Evolutionary conservation across 2,113 vertebrate species (phyloP).

Genomic region (human (Homo sapiens)): GRCh38 chr11:103953501-103954000

Average conservation of each 20-base stretch:
- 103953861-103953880: not conserved
- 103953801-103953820: not conserved
- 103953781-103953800: not conserved
- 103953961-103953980: not conserved
- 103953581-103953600: too few species aligned
- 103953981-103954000: not conserved
- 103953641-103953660: not conserved
- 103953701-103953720: not conserved
- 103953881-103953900: not conserved
- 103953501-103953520: not conserved
- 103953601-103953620: too few species aligned
- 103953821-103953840: not conserved
- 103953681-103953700: not conserved
- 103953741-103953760: not conserved
- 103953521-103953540: slow-evolving; percentile 20
- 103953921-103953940: not conserved
- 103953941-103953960: not conserved
- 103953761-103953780: not conserved
- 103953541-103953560: not conserved
- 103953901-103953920: not conserved
- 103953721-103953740: not conserved
- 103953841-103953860: not conserved
- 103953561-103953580: not conserved
- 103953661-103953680: not conserved
- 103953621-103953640: too few species aligned